Percentiles rank a stretch among this genome's conserved stretches.
These are phyloP conservation scores for Eulithis testata DNA, from an alignment of 2,888 invertebrate genomes.

Conservation along the genomic window DNA sequence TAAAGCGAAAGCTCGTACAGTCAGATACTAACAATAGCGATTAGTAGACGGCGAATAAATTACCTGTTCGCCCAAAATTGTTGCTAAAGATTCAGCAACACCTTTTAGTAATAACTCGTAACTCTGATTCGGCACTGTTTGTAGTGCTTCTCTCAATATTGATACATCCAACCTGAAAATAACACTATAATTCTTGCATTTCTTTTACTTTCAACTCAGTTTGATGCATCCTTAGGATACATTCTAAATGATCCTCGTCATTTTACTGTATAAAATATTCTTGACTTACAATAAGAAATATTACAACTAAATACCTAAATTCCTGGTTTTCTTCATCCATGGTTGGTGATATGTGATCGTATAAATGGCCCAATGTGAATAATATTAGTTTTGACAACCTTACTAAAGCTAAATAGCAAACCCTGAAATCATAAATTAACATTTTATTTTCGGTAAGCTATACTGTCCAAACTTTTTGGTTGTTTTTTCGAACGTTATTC, in stretches of 20 bases:
- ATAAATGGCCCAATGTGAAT: conserved; percentile 93
- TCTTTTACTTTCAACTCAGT: not conserved
- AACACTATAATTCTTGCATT: not conserved
- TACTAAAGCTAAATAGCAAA: conserved; percentile 94
- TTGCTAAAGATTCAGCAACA: conserved; percentile 93
- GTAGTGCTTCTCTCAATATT: conserved; percentile 92
- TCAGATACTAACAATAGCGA: conserved; percentile 19
- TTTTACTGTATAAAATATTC: too few species aligned
- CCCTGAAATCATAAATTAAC: conserved; percentile 76
- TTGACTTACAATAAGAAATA: too few species aligned
- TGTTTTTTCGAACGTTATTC: too few species aligned
- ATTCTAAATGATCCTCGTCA: not conserved
- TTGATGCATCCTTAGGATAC: not conserved
- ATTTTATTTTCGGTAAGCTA: not conserved
- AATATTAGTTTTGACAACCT: conserved; percentile 95
- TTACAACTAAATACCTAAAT: conserved; percentile 59
- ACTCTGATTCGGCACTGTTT: conserved; percentile 92
- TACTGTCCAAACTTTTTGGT: not conserved
- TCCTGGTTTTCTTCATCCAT: conserved; percentile 74
- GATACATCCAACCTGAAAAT: conserved; percentile 79
- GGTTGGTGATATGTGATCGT: conserved; percentile 85
- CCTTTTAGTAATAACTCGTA: conserved; percentile 94
- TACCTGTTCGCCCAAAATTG: conserved; percentile 91
- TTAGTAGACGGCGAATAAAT: conserved; percentile 26
- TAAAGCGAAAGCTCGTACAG: conserved; percentile 17